Percentiles rank a stretch among this genome's conserved stretches.
Conservation (phyloP, 2,888 invertebrate species). For the Chrysina gloriosa region DNA sequence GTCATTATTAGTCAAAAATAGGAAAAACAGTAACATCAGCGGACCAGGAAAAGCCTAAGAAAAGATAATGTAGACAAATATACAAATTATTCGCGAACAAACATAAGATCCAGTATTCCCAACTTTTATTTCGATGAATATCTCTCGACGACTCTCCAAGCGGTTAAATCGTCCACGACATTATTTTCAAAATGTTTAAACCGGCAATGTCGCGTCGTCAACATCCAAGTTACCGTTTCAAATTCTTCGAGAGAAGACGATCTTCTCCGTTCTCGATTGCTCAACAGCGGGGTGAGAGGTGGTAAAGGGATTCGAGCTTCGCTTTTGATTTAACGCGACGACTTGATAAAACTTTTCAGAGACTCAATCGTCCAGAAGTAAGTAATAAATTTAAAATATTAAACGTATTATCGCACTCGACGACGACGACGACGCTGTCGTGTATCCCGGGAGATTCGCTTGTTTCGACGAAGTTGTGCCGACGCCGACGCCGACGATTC, state of each 20-base stretch:
- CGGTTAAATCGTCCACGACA: slow-evolving; percentile 8
- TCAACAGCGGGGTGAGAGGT: not conserved
- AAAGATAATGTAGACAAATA: too few species aligned
- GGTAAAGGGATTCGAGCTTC: not conserved
- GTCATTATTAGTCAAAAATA: too few species aligned
- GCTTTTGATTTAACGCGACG: slow-evolving; percentile 22
- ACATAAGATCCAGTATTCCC: too few species aligned
- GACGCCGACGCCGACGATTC: too few species aligned
- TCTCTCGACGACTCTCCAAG: not conserved
- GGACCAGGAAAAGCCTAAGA: too few species aligned
- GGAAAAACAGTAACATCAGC: too few species aligned
- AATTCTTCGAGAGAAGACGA: too few species aligned
- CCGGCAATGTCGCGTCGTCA: too few species aligned
- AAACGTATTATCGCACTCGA: slow-evolving; percentile 23
- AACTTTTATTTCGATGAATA: too few species aligned
- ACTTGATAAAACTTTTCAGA: slow-evolving; percentile 31
- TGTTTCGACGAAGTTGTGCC: not conserved
- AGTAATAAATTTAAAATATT: slow-evolving; percentile 37
- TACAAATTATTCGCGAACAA: too few species aligned
- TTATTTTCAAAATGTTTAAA: slow-evolving; percentile 17
- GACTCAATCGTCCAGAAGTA: slow-evolving; percentile 27
- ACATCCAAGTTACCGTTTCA: too few species aligned
- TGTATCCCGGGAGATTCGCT: not conserved
- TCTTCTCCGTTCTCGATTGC: not conserved
- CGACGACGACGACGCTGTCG: not conserved